Percentiles rank a stretch among this genome's conserved stretches.
Conservation (phyloP, 2,113 vertebrate species). For the Sphaerodactylus townsendi region DNA sequence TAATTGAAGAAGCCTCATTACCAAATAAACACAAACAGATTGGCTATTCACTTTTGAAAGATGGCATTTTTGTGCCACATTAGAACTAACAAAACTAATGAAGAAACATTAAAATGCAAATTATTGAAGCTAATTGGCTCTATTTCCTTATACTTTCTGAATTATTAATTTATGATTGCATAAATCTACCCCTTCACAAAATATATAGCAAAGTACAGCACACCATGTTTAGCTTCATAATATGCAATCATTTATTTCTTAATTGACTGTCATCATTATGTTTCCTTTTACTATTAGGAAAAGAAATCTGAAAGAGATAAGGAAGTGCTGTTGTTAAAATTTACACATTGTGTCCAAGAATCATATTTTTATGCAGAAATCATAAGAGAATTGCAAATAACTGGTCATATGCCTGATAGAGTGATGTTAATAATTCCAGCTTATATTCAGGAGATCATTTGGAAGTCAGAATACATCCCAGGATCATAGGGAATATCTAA, state of each 20-base stretch:
- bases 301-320: constrained; percentile 18
- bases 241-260: constrained; percentile 52
- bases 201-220: constrained; percentile 66
- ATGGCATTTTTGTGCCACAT: constrained; percentile 63
- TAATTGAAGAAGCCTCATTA: constrained; percentile 72
- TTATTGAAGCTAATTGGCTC: constrained; percentile 73
- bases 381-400: background rate
- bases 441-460: background rate
- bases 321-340: constrained; percentile 36
- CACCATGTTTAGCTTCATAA: constrained; percentile 32
- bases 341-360: constrained; percentile 25
- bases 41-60: constrained; percentile 70
- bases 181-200: constrained; percentile 72
- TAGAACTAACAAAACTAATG: constrained; percentile 68
- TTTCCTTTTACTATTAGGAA: constrained; percentile 23
- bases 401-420: constrained; percentile 28
- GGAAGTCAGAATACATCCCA: background rate
- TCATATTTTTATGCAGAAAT: constrained; percentile 29
- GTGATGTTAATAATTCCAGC: background rate
- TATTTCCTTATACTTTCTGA: constrained; percentile 70
- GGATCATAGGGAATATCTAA: background rate
- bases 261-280: constrained; percentile 22
- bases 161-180: constrained; percentile 75
- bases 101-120: constrained; percentile 78
- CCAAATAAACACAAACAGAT: constrained; percentile 62